A percentile compares a stretch with the other conserved stretches of the same genome.
Conservation (phyloP, 2,888 invertebrate genomes). For the Slavum lentiscoides region DNA sequence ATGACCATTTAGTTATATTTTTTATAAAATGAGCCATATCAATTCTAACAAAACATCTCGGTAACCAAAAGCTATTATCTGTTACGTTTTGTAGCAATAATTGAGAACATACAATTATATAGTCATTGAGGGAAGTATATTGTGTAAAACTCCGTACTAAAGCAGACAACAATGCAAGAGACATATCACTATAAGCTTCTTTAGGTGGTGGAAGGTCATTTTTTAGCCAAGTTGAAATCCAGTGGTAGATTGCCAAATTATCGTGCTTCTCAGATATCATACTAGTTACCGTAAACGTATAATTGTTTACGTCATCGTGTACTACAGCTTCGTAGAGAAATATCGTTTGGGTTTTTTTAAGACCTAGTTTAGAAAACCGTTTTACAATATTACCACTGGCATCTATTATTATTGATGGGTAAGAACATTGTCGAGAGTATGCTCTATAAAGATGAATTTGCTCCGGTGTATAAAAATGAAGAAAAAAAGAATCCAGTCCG, state of each 20-base stretch:
- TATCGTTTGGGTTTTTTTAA: neutral
- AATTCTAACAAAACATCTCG: neutral
- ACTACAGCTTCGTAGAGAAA: neutral
- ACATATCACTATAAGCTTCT: neutral
- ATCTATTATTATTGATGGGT: neutral
- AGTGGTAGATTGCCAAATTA: neutral
- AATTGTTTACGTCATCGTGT: neutral
- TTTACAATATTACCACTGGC: neutral
- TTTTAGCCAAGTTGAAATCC: constrained; percentile 5
- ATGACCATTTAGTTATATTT: neutral
- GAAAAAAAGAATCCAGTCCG: constrained; percentile 6
- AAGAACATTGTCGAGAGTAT: neutral
- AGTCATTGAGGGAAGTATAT: neutral
- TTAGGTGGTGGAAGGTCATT: neutral
- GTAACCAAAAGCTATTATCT: neutral
- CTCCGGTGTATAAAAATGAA: neutral
- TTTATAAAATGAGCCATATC: neutral
- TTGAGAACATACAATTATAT: neutral
- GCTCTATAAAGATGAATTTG: constrained; percentile 4
- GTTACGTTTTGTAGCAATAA: neutral
- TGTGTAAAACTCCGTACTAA: neutral
- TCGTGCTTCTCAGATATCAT: neutral
- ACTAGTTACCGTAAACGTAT: neutral
- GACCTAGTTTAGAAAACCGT: neutral
- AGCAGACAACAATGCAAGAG: neutral